Evolutionary conservation across 1,140 invertebrate genomes (phyloP), one percentile per base, ranked within the genome.

Genomic region (Drosophila melanica): DNA sequence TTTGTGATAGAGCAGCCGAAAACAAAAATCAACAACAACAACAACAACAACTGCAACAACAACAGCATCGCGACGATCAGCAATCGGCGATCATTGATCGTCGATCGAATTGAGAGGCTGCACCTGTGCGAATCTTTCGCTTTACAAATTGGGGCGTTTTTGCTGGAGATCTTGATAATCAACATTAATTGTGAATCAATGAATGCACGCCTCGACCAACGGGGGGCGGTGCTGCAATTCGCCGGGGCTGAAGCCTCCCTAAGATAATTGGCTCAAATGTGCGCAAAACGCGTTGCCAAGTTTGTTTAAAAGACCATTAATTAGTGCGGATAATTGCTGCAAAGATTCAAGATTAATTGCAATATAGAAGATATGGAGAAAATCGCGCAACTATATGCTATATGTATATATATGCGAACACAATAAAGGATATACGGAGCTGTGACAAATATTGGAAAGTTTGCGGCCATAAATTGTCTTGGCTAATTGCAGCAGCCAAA

Each of bases 161-260:
- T 42, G 68, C 62, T 67, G 42, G 30, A 44, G 81, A 86, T 86
- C 82, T 82, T 62, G 76, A 87, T 79, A 79, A 84, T 81, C 82
- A 87, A 81, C 82, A 81, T 81, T 87, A 86, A 87, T 87, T 81
- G 75, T 87, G 79, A 86, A 86, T 86, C 82, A 87, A 86, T 87
- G 81, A 86, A 79, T 86, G 82, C 81, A 86, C 79, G 81, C 81
- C 81, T 75, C 33, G 78, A 51, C 37, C 50, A 64, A 45, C 47
- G 53, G 18, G 33, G 54, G 70, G 80, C 70, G 64, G 39, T 12
- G 20, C 35, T 16, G 27, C 27, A 27, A 27, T 27, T 3, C 20
- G 44, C 14, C 47, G 62, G 41, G 41, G 53, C 18, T 20, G 8
- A 54, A 20, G 33, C 58, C 44, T 47, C 54, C 63, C 69, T 47